Evolutionary conservation across 35 echinoderm and acorn worm genomes (phyloP), one percentile per base, ranked within the genome.

Genomic region (Lytechinus pictus): DNA sequence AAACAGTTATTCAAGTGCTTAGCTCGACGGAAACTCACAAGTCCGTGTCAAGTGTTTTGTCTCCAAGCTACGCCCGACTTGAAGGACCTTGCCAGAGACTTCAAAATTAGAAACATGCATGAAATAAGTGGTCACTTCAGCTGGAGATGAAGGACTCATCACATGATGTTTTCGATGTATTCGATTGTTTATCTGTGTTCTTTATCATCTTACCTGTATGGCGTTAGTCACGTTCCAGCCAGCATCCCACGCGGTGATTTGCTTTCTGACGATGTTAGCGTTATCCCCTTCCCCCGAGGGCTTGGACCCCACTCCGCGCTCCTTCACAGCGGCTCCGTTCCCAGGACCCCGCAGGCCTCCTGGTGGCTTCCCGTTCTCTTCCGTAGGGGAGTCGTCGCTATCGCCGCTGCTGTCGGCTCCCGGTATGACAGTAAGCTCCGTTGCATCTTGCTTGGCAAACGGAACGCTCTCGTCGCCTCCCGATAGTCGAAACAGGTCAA

Each of bases 201-300:
- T 79, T n/a, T 24, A 79, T 90, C 29, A 12, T 93, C 92, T 93
- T 93, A 93, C 92, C 92, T 93, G 92, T n/a, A 93, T 93, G 92
- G 92, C 92, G 54, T 93, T 93, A 55, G 92, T 93, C 27, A 93
- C 92, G 53, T 93, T 93, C 92, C 92, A 93, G 4, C 92, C 92
- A 24, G 92, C 92, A 28, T 93, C 92, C 92, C 92, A 93, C 55
- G 92, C 52, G 8, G 92, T 93, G 52, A 93, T 93, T 54, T 55
- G 28, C 28, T 93, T 93, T 57, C 54, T 57, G 4, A 57, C 52
- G 92, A 93, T 93, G 54, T 93, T 93, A 9, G 92, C 55, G 54
- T 93, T 93, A 54, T 93, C 54, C 28, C 92, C 92, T 14, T 93
- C 92, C 55, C 53, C 92, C 28, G 29, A 27, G n/a, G 92, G 54